These are phyloP conservation scores for Mongoloraphidia duomilia DNA, from an alignment of 2,888 invertebrate genomes.

Conservation along the genomic window DNA sequence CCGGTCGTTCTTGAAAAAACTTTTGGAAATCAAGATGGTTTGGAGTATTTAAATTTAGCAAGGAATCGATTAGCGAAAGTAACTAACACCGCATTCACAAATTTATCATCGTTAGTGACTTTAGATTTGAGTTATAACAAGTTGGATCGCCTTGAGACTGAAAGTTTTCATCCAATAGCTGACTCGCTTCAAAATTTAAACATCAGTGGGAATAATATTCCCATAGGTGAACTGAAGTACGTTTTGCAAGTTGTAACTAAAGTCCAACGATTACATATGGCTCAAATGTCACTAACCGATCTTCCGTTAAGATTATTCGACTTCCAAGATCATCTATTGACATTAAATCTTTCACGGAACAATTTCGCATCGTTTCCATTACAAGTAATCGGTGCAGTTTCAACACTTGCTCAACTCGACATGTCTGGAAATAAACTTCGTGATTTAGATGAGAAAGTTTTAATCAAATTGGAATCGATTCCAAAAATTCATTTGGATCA, in stretches of 20 bases:
- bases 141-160: slow-evolving; percentile 49
- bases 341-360: slow-evolving; percentile 61
- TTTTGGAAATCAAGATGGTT: slow-evolving; percentile 41
- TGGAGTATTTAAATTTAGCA: slow-evolving; percentile 44
- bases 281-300: slow-evolving; percentile 40
- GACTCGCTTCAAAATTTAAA: slow-evolving; percentile 48
- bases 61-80: slow-evolving; percentile 61
- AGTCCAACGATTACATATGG: slow-evolving; percentile 41
- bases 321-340: slow-evolving; percentile 42
- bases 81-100: slow-evolving; percentile 57
- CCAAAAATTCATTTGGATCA: slow-evolving; percentile 37
- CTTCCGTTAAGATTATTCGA: slow-evolving; percentile 43
- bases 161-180: slow-evolving; percentile 43
- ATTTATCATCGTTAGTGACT: slow-evolving; percentile 50
- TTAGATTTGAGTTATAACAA: slow-evolving; percentile 67
- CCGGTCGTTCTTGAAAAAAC: slow-evolving; percentile 60
- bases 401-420: slow-evolving; percentile 48
- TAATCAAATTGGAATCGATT: slow-evolving; percentile 42
- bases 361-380: slow-evolving; percentile 42
- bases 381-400: slow-evolving; percentile 39
- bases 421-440: slow-evolving; percentile 58
- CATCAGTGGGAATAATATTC: slow-evolving; percentile 54
- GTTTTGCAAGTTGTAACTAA: slow-evolving; percentile 42
- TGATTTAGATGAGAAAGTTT: slow-evolving; percentile 41
- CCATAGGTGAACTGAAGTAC: slow-evolving; percentile 38